Conservation (phyloP, 2,888 invertebrate species). For the Lamellibrachia columna region DNA sequence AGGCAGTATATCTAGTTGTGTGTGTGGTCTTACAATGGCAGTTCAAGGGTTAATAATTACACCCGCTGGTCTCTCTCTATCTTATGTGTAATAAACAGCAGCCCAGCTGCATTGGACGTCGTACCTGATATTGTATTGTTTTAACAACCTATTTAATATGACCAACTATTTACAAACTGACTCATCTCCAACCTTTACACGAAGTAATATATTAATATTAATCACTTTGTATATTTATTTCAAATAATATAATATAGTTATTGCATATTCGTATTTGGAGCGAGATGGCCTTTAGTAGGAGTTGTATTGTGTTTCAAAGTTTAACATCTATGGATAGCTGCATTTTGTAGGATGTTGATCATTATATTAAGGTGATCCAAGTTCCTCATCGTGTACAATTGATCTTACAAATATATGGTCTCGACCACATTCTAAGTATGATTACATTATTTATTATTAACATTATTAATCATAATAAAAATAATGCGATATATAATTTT, state of each 20-base stretch:
- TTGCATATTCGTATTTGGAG: background rate
- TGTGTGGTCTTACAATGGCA: background rate
- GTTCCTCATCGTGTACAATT: background rate
- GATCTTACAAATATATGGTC: background rate
- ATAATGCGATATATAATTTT: background rate
- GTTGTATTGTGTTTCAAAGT: background rate
- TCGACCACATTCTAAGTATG: background rate
- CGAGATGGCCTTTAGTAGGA: background rate
- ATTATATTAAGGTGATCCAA: background rate
- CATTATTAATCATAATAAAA: background rate
- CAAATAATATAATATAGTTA: background rate
- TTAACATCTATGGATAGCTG: background rate
- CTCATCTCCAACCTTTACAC: background rate
- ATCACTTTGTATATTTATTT: background rate
- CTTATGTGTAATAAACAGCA: background rate
- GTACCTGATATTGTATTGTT: background rate
- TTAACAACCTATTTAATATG: background rate
- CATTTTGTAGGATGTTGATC: background rate
- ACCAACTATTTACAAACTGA: background rate
- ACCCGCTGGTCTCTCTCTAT: background rate
- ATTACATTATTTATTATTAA: background rate
- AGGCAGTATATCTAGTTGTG: background rate
- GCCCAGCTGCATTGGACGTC: background rate
- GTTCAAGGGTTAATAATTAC: background rate
- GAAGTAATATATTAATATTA: background rate